Base-by-base conservation (phyloP, 2,113 vertebrate species). In the Anser cygnoides region DNA sequence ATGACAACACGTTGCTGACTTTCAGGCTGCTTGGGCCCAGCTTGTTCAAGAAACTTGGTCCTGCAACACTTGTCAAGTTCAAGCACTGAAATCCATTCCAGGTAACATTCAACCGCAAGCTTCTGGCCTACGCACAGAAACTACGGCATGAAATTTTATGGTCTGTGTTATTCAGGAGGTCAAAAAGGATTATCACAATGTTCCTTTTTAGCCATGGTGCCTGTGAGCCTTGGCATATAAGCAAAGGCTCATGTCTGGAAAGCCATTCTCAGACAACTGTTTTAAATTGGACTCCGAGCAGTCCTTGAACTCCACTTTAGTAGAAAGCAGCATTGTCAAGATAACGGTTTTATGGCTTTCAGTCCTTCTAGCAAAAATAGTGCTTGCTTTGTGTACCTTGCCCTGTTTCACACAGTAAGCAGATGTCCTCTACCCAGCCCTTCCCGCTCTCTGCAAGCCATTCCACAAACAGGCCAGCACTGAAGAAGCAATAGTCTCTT, bases 271-370 rank as follows among this genome's bases (percentile, higher is more conserved):
- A 76, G 68, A 84, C 85, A 92, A 96, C 76, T 93, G 70, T 49
- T 84, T 94, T 68, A 87, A 91, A 84, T 18, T 81, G 65, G 79
- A 72, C 66, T 81, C 85, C 16, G 46, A 94, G 67, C 41, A 91
- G 83, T 21, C 90, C 92, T 92, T 95, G 85, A 96, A 90, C 72
- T 74, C 59, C 49, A 13, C 35, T 44, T 84, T 39, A 95, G 81
- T 58, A 94, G 86, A 94, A 96, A 82, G 93, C 73, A 70, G 85
- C 66, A 70, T 62, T 93, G 92, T 93, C 61, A 89, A 87, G 89
- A 92, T 68, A 92, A 96, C 1, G 0, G 54, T 63, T 96, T 94
- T 82, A 94, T 31, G 61, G 66, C 66, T 92, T 72, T 90, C 86
- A 65, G 49, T 73, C 49, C 37, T 84, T 52, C 54, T 33, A 84